Percentiles rank a stretch among this genome's conserved stretches.
Conservation (phyloP, 2,113 vertebrate species). For the Gnathonemus echidnorhynchus region DNA sequence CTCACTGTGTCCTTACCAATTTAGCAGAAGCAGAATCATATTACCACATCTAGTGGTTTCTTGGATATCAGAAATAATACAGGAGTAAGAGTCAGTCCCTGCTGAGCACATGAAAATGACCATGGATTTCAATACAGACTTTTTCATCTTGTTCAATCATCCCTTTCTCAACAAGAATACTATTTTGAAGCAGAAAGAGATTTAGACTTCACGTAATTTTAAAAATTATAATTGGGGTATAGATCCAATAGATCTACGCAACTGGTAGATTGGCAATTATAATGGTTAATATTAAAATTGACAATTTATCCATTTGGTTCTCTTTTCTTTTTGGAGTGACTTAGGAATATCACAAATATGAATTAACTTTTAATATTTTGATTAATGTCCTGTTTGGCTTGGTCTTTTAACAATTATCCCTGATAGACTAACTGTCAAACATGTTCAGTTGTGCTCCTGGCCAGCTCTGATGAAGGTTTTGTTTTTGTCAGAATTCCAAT, state of each 20-base stretch:
- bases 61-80: not conserved
- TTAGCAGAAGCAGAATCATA: not conserved
- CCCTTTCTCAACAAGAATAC: not conserved
- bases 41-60: not conserved
- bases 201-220: not conserved
- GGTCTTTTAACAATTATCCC: not conserved
- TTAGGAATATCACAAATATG: not conserved
- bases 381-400: not conserved
- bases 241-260: not conserved
- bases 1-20: not conserved
- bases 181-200: not conserved
- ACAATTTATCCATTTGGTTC: not conserved
- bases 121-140: not conserved
- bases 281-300: not conserved
- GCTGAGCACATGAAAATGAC: not conserved
- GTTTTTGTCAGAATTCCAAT: not conserved
- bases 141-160: not conserved
- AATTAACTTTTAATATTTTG: not conserved
- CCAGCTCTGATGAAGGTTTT: not conserved
- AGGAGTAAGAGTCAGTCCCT: not conserved
- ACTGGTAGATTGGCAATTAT: not conserved
- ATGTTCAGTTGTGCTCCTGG: not conserved
- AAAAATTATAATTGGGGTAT: not conserved
- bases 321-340: not conserved
- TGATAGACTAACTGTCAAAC: not conserved